Evolutionary conservation across 2,888 invertebrate genomes (phyloP), one percentile per base, ranked within the genome.

Genomic region (Eulithis prunata): DNA sequence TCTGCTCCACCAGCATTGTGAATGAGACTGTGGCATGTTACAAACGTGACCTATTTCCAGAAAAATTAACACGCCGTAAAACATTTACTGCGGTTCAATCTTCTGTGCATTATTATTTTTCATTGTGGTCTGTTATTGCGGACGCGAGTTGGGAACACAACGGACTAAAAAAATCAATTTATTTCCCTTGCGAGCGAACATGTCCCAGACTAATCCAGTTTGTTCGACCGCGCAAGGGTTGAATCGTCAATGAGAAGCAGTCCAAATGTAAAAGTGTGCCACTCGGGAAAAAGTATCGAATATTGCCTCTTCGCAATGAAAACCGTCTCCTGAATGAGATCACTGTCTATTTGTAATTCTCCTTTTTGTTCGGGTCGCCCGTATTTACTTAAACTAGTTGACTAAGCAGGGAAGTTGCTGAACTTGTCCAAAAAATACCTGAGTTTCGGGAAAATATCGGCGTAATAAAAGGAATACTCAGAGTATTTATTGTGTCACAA

Each of bases 171-270:
- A 89, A 87, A 90, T 87, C 89, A 87, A 90, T 91, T 90, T 91
- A 90, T 91, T 91, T 90, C 91, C 90, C 90, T 84, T 82, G 90
- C 83, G 89, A 86, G 82, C 79, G 88, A 87, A 88, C 90, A 89
- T 90, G 91, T 91, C 89, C 90, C 87, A 79, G 73, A 82, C 89
- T 92, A 92, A 92, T 91, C 91, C 88, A 88, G 91, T 91, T 91
- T 91, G 90, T 90, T 86, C 88, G 90, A 86, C 88, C 88, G 91
- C 86, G 87, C 91, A 90, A 90, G 91, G 91, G 91, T 90, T 91
- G 91, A 91, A 91, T 92, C 86, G 84, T 84, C 91, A 91, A 91
- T 91, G 91, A 91, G 91, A 78, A 85, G 82, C 82, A 85, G 87
- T 85, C 88, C 85, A 87, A 90, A 89, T 87, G 86, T 88, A 87